Base-by-base conservation (phyloP, 2,113 vertebrate genomes). In the Coreoperca whiteheadi region DNA sequence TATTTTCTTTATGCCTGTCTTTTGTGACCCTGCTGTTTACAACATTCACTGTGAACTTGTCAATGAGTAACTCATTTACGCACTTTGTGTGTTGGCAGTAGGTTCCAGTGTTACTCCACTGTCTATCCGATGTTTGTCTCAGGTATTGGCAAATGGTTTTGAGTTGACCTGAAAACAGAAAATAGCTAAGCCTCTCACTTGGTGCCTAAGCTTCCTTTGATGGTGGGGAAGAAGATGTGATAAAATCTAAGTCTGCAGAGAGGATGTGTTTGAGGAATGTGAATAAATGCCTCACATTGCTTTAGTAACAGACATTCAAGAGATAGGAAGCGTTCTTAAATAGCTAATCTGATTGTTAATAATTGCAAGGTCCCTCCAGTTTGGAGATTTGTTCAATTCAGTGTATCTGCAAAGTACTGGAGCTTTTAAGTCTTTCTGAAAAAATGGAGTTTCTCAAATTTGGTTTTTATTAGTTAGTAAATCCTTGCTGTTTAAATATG, bases 31-130 rank as follows among this genome's bases (percentile, higher is more conserved):
- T 23, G 16, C n/a, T 25, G 9, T 66, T 65, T 51, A 74, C 63
- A 54, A 41, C 41, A 9, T 25, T 34, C 50, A 50, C 60, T 56
- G 14, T 50, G 57, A 70, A 37, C 30, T 23, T 56, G 34, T 81
- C 56, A 91, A 68, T 83, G 20, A 83, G 51, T 81, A 78, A 83
- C 80, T 80, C 0, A 3, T 20, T 61, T 18, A 46, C 16, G 59
- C 37, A 34, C n/a, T 23, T 8, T 2, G 3, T 16, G 25, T 50
- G 14, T 69, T 30, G 63, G 21, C 23, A 54, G 23, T 4, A 25
- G 16, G 12, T 79, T 46, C 37, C 18, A 21, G 25, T 41, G n/a
- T 54, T 37, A 61, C 46, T 60, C 9, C 6, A 7, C 57, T 14
- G 6, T 66, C n/a, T 79, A 1, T 54, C n/a, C 50, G 9, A 43